A percentile compares a stretch with the other conserved stretches of the same genome.
Conservation (phyloP, 2,888 invertebrate species). For the Leistus spinibarbis region DNA sequence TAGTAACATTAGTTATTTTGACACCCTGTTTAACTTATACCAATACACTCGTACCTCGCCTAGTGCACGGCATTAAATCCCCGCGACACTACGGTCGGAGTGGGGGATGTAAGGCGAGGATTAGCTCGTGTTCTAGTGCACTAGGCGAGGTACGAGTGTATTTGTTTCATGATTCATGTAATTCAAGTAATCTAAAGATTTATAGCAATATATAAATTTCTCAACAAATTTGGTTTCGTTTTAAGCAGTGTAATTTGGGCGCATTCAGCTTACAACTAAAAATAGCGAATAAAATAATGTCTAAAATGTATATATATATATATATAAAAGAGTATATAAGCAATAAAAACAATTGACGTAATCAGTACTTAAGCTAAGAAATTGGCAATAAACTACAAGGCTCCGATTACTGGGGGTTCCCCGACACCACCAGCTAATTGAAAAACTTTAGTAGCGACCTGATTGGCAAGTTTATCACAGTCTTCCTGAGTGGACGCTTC, state of each 20-base stretch:
- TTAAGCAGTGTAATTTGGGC: background rate
- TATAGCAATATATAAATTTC: too few species aligned
- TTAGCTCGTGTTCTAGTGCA: too few species aligned
- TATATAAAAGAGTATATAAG: background rate
- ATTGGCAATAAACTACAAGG: slow-evolving; percentile 37
- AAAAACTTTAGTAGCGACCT: slow-evolving; percentile 77
- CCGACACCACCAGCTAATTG: slow-evolving; percentile 83
- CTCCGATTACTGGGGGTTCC: slow-evolving; percentile 59
- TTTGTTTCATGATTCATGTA: too few species aligned
- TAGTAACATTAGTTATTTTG: too few species aligned
- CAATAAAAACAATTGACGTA: background rate
- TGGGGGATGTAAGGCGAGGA: too few species aligned
- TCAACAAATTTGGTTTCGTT: too few species aligned
- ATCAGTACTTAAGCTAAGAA: background rate
- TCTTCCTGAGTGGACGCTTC: slow-evolving; percentile 82
- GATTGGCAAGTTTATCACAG: slow-evolving; percentile 65
- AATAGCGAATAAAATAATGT: background rate
- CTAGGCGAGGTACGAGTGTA: too few species aligned
- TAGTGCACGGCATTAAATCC: too few species aligned
- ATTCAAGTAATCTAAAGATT: too few species aligned
- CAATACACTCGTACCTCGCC: too few species aligned
- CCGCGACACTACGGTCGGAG: too few species aligned
- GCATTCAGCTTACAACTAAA: background rate
- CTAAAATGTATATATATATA: background rate
- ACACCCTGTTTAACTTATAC: too few species aligned